Conservation (phyloP, 1,140 invertebrate genomes). For the Artemia franciscana region DNA sequence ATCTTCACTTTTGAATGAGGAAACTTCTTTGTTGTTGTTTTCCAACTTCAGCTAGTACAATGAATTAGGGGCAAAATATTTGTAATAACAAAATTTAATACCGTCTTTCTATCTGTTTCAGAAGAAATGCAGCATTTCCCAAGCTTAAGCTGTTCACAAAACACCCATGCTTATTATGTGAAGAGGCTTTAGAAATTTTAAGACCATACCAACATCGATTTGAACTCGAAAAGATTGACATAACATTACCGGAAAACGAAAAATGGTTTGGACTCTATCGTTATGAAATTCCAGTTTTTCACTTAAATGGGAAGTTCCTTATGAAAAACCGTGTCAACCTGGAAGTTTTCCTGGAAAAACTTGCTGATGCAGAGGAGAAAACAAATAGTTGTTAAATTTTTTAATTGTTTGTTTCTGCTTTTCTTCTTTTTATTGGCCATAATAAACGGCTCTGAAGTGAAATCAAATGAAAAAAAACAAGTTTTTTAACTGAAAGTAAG, state of each 20-base stretch:
- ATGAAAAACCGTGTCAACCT: slow-evolving; percentile 53
- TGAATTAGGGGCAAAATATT: too few species aligned
- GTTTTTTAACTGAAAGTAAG: too few species aligned
- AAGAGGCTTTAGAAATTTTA: slow-evolving; percentile 44
- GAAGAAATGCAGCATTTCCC: slow-evolving; percentile 16
- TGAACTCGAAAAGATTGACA: slow-evolving; percentile 44
- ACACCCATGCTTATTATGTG: slow-evolving; percentile 52
- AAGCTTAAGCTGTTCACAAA: slow-evolving; percentile 55
- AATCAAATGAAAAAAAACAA: too few species aligned
- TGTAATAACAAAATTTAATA: too few species aligned
- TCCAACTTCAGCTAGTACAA: too few species aligned
- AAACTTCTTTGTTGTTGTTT: too few species aligned
- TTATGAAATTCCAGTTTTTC: slow-evolving; percentile 64
- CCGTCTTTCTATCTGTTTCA: too few species aligned
- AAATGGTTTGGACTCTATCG: slow-evolving; percentile 46
- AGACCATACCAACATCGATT: slow-evolving; percentile 31
- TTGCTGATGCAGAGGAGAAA: background rate
- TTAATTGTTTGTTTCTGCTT: too few species aligned
- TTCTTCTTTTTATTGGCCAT: too few species aligned
- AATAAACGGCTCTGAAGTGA: too few species aligned
- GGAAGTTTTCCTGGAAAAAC: background rate
- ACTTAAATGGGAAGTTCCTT: slow-evolving; percentile 53
- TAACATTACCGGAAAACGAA: slow-evolving; percentile 41
- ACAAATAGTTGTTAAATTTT: too few species aligned
- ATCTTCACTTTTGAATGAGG: too few species aligned